Base-by-base conservation (phyloP, 2,797 vertebrate genomes). In the Vultur gryphus region DNA sequence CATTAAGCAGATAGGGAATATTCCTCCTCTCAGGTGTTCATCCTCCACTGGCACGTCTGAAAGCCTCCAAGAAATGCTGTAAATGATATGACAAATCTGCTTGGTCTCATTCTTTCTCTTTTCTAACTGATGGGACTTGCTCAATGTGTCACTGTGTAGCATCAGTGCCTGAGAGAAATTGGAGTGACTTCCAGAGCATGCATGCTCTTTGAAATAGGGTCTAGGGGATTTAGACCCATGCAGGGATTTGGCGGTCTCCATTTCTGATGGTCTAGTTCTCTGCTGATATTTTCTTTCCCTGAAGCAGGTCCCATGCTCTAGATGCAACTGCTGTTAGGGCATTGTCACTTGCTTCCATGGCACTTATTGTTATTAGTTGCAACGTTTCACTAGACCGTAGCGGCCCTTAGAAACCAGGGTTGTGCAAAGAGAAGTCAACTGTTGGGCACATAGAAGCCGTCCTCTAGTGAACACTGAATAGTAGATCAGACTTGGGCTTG, bases 361-460 rank as follows among this genome's bases (percentile, higher is more conserved):
- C 41, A 14, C 19, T 52, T 41, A 9, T 1, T 1, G 0, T 5
- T 5, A 17, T 25, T 13, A 51, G 12, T 6, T n/a, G 58, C 52
- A 49, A 11, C 18, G 20, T 75, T 75, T 33, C 11, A 10, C 19
- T 31, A 44, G 31, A 16, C 24, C 29, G 25, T n/a, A 72, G 35
- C 33, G 58, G 29, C 48, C n/a, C 49, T 55, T 21, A 25, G 59
- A 84, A 72, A 20, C 15, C 17, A 39, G 65, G 58, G 13, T 0
- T 59, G 33, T 29, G 59, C 31, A 28, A 48, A 55, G 17, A 87
- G 11, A 16, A 33, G 15, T 19, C 7, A 5, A 5, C 16, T 8
- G 1, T 0, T n/a, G 25, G 39, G 9, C 49, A 28, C 7, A 2
- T 3, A 43, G 59, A 16, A 41, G 28, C 15, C 0, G 0, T 31